A percentile compares a stretch with the other conserved stretches of the same genome.
Evolutionary conservation across 2,113 vertebrate genomes (phyloP).

Genomic region (Hiodon tergisus): DNA sequence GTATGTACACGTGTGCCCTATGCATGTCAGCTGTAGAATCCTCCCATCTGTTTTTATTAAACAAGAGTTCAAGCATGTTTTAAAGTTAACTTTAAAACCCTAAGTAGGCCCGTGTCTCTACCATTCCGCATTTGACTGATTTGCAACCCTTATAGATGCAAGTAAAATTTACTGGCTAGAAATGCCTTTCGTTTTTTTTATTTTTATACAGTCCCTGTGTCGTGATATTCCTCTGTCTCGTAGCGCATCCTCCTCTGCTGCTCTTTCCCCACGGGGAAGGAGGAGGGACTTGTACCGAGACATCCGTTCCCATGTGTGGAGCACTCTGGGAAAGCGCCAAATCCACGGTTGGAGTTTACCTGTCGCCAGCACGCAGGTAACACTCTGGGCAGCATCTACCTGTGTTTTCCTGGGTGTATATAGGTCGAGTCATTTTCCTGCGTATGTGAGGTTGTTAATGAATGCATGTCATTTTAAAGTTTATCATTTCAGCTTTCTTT

Average conservation of each 20-base stretch:
- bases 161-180: background rate
- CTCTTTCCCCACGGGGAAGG: conserved; percentile 58
- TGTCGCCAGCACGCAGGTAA: conserved; percentile 42
- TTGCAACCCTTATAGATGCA: background rate
- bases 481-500: too few relatives aligned
- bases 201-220: too few relatives aligned
- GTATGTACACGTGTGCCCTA: conserved; percentile 37
- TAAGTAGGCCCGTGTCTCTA: background rate
- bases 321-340: conserved; percentile 61
- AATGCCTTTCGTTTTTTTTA: background rate
- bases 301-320: conserved; percentile 70
- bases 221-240: background rate
- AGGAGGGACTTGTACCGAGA: conserved; percentile 67
- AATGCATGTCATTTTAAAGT: too few relatives aligned
- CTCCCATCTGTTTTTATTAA: background rate
- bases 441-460: background rate
- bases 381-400: background rate
- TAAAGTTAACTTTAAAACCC: background rate
- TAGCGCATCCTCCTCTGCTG: conserved; percentile 30
- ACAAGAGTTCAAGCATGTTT: background rate
- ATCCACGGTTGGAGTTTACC: conserved; percentile 71
- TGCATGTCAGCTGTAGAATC: background rate
- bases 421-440: background rate
- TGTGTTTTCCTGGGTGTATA: background rate
- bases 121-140: background rate